Evolutionary conservation across 2,113 vertebrate species (phyloP).

Genomic region (Solea senegalensis): DNA sequence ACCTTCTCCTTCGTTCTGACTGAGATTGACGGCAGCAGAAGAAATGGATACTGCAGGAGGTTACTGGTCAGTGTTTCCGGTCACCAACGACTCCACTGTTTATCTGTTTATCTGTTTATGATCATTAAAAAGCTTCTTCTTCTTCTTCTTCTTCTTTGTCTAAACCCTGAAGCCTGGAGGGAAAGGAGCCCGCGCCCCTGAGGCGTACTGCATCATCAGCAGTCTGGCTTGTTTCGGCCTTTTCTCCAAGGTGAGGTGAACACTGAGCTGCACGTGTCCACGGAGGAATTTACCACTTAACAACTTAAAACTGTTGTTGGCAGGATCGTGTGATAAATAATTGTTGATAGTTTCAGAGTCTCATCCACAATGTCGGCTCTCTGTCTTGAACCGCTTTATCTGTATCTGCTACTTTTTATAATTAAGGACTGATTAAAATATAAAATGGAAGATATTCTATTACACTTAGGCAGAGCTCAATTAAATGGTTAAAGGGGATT

Average conservation of each 20-base stretch:
- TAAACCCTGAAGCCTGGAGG: constrained; percentile 83
- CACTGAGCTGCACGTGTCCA: neutral
- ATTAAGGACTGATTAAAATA: too few relatives aligned
- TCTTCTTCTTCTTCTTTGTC: neutral
- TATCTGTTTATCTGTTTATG: neutral
- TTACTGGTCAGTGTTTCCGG: constrained; percentile 84
- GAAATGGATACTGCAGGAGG: constrained; percentile 94
- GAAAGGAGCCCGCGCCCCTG: constrained; percentile 87
- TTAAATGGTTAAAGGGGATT: too few relatives aligned
- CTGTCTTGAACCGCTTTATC: too few relatives aligned
- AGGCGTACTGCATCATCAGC: constrained; percentile 97
- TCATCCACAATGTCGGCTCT: too few relatives aligned
- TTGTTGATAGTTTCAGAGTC: too few relatives aligned
- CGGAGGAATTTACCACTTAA: too few relatives aligned
- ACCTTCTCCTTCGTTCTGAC: constrained; percentile 97
- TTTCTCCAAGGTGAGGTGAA: constrained; percentile 88
- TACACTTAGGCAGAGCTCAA: too few relatives aligned
- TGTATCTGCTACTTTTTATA: too few relatives aligned
- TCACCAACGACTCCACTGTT: neutral
- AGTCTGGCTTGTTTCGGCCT: constrained; percentile 92
- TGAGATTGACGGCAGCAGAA: constrained; percentile 92
- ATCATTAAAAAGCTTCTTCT: neutral
- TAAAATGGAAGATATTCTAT: too few relatives aligned
- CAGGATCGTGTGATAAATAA: too few relatives aligned
- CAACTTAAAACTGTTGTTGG: too few relatives aligned